Percentiles rank a stretch among this genome's conserved stretches.
Evolutionary conservation across 2,797 vertebrate genomes (phyloP).

Genomic region (Vireo griseus): DNA sequence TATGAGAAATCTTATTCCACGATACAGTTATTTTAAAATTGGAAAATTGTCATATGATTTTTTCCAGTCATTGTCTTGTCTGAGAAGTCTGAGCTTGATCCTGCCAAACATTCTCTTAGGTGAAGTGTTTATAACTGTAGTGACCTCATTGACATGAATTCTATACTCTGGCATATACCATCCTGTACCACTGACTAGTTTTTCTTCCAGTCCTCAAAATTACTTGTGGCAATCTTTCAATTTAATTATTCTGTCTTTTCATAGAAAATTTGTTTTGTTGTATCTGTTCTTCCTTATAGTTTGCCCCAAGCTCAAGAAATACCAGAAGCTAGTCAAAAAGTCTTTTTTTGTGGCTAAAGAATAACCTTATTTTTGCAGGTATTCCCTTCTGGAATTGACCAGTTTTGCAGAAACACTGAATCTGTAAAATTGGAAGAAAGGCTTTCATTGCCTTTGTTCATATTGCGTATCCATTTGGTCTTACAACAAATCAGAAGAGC

Average conservation of each 20-base stretch:
- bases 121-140: background rate
- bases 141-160: background rate
- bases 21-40: background rate
- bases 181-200: background rate
- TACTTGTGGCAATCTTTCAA: background rate
- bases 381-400: background rate
- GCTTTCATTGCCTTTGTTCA: background rate
- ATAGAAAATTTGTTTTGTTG: background rate
- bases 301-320: background rate
- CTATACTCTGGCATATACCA: background rate
- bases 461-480: background rate
- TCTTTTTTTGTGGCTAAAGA: background rate
- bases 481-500: background rate
- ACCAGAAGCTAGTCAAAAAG: background rate
- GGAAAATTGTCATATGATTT: background rate
- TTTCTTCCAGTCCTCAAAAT: background rate
- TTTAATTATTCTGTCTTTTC: conserved; percentile 22
- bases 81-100: background rate
- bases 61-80: conserved; percentile 16
- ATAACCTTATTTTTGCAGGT: background rate
- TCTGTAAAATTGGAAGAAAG: background rate
- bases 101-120: background rate
- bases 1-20: conserved; percentile 9
- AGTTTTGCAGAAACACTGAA: background rate
- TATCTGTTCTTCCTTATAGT: background rate